Conservation (phyloP, 1,140 invertebrate genomes). For the Mycetomoellerius zeteki region DNA sequence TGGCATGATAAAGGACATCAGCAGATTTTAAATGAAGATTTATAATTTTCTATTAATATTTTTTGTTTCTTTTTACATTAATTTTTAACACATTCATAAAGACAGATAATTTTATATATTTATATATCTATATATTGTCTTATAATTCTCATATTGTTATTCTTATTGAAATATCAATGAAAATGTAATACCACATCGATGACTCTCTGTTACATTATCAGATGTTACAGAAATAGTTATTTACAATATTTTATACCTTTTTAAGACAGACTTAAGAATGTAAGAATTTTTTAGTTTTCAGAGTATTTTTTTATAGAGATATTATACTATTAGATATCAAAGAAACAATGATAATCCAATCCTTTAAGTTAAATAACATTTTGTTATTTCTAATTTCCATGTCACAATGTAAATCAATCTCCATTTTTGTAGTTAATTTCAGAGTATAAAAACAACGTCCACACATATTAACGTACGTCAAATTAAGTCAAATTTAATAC, state of each 20-base stretch:
- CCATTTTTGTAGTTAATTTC: no score
- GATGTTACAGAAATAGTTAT: not conserved
- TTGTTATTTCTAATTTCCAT: no score
- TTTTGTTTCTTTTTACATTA: not conserved
- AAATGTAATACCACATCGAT: not conserved
- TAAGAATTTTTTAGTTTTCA: not conserved
- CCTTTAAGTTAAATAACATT: no score
- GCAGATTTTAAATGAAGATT: not conserved
- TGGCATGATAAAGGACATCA: conserved; percentile 1
- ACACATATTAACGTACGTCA: no score
- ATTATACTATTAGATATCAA: no score
- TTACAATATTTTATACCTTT: conserved; percentile 25
- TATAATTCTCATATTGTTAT: not conserved
- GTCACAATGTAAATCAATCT: no score
- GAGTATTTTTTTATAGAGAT: not conserved
- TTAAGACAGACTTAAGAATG: no score
- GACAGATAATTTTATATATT: not conserved
- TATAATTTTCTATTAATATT: not conserved
- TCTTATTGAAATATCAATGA: not conserved
- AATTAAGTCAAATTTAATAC: no score
- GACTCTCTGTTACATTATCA: not conserved
- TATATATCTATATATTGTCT: not conserved
- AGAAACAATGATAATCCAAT: no score
- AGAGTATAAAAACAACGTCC: no score
- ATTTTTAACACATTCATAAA: not conserved